Base-by-base conservation (phyloP, 2,797 vertebrate species). In the Sebastes vulpes region DNA sequence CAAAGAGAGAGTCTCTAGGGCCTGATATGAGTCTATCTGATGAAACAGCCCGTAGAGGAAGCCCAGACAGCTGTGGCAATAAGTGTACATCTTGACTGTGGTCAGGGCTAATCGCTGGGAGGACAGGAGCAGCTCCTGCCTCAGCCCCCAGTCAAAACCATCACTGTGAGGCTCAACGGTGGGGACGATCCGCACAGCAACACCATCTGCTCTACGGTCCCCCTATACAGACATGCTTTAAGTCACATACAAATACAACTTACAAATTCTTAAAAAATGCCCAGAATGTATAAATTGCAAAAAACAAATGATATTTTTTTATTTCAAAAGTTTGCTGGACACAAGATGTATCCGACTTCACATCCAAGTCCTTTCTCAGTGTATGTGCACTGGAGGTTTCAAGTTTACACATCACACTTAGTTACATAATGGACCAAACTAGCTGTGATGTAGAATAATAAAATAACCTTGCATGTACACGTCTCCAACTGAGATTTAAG, bases 1-100 rank as follows among this genome's bases (percentile, higher is more conserved):
- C 12, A 28, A 57, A 57, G 35, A 38, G 35, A 38, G 35, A 60
- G 79, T 95, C 90, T 90, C 90, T 83, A 80, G 81, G 93, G 92
- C 77, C 89, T 94, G 64, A 95, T 91, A 86, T 88, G 88, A 72
- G 87, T 92, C 76, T 28, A 86, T 82, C 87, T 93, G 94, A 93
- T 91, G 88, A 93, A 91, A 92, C 77, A 91, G 83, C 89, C 79
- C 88, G 91, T 81, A 69, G 92, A 94, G 88, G 89, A 93, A 89
- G 10, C 69, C 65, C 70, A 92, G 83, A 73, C 89, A 89, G 86
- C 86, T 50, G 42, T 86, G 91, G 92, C 82, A 91, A 90, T 26
- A 90, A 90, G 83, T 88, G 88, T 64, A 77, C 72, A 91, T 72
- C 64, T 25, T 89, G 90, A 89, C 95, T 91, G 68, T 84, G 88